These are phyloP conservation scores for Corvus moneduloides DNA, from an alignment of 2,113 vertebrate genomes.

Conservation along the genomic window DNA sequence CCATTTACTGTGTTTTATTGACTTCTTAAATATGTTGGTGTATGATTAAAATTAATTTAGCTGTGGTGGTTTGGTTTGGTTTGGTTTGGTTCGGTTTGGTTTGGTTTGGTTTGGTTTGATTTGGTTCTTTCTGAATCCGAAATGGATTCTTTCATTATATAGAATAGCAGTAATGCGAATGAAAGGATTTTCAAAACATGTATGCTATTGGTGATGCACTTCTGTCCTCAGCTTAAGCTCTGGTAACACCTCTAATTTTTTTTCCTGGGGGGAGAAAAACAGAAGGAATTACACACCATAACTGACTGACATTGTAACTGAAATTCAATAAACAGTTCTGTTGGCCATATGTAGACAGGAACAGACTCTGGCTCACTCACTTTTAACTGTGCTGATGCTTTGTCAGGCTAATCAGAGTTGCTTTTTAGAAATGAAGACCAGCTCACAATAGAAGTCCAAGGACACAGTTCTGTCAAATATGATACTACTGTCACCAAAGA, in stretches of 20 bases:
- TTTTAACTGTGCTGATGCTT: neutral
- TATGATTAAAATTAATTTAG: neutral
- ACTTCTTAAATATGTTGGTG: neutral
- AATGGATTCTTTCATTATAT: neutral
- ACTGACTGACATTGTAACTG: neutral
- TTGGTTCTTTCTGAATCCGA: neutral
- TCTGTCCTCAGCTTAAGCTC: neutral
- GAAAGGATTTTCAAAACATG: neutral
- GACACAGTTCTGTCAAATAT: neutral
- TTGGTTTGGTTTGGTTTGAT: neutral
- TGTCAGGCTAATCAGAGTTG: neutral
- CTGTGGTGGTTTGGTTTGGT: neutral
- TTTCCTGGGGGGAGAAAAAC: neutral
- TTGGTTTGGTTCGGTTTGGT: neutral
- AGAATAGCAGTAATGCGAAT: neutral
- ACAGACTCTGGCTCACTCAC: neutral
- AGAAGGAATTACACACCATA: neutral
- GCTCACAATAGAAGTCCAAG: neutral
- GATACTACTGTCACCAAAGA: neutral
- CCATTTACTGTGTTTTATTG: neutral
- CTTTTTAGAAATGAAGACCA: neutral
- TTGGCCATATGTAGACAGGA: neutral
- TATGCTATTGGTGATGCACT: neutral
- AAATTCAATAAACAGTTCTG: slow-evolving; percentile 13
- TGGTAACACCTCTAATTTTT: neutral